A percentile compares a stretch with the other conserved stretches of the same genome.
phyloP scores from a whole-genome alignment of 2,113 vertebrate species.

The Eurypyga helias region DNA sequence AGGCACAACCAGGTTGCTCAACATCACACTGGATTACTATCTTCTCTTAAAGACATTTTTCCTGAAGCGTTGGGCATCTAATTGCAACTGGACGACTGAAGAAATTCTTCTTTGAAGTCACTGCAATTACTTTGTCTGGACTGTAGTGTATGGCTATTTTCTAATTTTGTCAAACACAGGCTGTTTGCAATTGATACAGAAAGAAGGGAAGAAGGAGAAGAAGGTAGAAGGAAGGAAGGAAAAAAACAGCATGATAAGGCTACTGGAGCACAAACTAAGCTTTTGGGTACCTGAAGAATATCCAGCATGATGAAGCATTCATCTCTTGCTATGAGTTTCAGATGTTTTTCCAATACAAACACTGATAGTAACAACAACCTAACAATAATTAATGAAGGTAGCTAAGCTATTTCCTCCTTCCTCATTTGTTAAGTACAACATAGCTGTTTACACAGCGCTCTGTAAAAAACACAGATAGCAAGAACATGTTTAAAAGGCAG shows the following conservation, averaged over 20 bases:
- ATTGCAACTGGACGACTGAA: background rate
- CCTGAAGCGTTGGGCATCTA: background rate
- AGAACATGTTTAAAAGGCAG: background rate
- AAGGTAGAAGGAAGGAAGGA: background rate
- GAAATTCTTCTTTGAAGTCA: background rate
- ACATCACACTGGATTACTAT: rapidly evolving
- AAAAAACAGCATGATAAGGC: background rate
- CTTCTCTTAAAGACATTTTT: background rate
- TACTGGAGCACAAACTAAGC: background rate
- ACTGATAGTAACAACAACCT: background rate
- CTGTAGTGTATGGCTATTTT: background rate
- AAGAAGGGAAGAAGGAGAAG: background rate
- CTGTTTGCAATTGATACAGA: background rate
- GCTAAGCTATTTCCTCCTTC: background rate
- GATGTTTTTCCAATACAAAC: background rate
- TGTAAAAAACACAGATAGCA: background rate
- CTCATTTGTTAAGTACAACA: background rate
- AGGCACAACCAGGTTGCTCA: background rate
- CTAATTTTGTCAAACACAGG: background rate
- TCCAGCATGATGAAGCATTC: background rate
- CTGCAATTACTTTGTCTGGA: background rate
- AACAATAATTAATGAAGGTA: background rate
- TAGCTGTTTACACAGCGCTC: background rate
- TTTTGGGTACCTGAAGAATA: background rate
- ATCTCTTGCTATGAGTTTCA: background rate